Evolutionary conservation across 2,888 invertebrate species (phyloP).

Genomic region (Mechanitis mazaeus): DNA sequence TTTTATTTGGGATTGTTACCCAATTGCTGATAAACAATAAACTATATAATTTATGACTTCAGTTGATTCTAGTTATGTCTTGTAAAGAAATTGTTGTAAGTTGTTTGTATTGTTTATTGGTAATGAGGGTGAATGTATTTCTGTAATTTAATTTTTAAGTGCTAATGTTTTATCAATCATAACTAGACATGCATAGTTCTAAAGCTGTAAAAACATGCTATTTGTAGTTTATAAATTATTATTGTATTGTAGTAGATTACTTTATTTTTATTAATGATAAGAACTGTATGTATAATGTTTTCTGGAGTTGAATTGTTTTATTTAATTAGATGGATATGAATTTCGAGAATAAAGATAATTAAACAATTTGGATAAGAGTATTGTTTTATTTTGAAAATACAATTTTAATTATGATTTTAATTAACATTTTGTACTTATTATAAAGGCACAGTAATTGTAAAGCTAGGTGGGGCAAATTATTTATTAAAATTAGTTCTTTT

Average conservation of each 20-base stretch:
- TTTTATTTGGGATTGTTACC: constrained; percentile 35
- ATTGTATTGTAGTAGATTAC: constrained; percentile 29
- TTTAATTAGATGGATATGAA: constrained; percentile 36
- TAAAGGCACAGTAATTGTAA: constrained; percentile 22
- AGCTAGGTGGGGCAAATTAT: constrained; percentile 20
- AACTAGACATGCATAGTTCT: constrained; percentile 24
- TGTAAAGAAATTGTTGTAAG: constrained; percentile 40
- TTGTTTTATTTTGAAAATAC: constrained; percentile 19
- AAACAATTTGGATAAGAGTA: constrained; percentile 28
- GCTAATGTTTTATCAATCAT: constrained; percentile 21
- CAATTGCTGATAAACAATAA: constrained; percentile 45
- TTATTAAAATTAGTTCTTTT: constrained; percentile 4
- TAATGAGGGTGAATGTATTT: constrained; percentile 36
- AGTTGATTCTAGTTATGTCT: constrained; percentile 31
- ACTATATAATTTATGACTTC: constrained; percentile 38
- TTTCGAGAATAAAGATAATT: constrained; percentile 30
- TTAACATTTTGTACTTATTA: constrained; percentile 23
- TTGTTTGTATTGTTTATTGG: constrained; percentile 42
- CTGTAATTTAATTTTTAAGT: constrained; percentile 25
- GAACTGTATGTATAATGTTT: constrained; percentile 37
- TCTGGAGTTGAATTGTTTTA: constrained; percentile 35
- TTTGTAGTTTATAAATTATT: constrained; percentile 30
- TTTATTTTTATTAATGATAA: constrained; percentile 34
- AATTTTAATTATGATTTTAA: constrained; percentile 2
- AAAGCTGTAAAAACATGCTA: constrained; percentile 27